Conservation (phyloP, 1,140 invertebrate genomes). For the Diabrotica undecimpunctata region DNA sequence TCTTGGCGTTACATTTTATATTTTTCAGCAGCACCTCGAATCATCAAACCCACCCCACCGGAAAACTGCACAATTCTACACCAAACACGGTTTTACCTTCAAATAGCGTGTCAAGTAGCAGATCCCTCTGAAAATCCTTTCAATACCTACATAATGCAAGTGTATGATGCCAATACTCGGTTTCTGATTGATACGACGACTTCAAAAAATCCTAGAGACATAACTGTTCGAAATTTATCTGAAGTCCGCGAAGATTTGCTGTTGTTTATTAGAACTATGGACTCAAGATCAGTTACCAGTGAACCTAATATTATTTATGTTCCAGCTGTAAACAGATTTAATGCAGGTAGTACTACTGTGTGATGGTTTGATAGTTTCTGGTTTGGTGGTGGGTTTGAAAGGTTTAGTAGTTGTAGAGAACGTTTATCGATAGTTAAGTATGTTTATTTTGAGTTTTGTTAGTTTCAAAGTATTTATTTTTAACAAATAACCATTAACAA, state of each 20-base stretch:
- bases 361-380: conserved; percentile 30
- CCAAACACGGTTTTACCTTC: conserved; percentile 49
- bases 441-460: neutral
- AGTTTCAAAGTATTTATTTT: no score
- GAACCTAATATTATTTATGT: conserved; percentile 54
- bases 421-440: neutral
- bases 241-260: conserved; percentile 50
- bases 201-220: conserved; percentile 49
- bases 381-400: conserved; percentile 20
- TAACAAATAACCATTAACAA: no score
- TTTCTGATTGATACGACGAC: conserved; percentile 52
- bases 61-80: conserved; percentile 51
- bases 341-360: conserved; percentile 43
- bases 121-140: conserved; percentile 45
- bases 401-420: neutral
- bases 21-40: conserved; percentile 6
- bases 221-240: conserved; percentile 52
- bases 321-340: conserved; percentile 28
- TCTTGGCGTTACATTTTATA: neutral
- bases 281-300: conserved; percentile 50
- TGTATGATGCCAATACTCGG: conserved; percentile 53
- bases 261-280: conserved; percentile 53
- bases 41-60: conserved; percentile 37
- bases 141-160: conserved; percentile 53
- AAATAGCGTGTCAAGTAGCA: conserved; percentile 49